A percentile compares a stretch with the other conserved stretches of the same genome.
Evolutionary conservation across 1,140 invertebrate genomes (phyloP).

Genomic region (Solenopsis fugax): DNA sequence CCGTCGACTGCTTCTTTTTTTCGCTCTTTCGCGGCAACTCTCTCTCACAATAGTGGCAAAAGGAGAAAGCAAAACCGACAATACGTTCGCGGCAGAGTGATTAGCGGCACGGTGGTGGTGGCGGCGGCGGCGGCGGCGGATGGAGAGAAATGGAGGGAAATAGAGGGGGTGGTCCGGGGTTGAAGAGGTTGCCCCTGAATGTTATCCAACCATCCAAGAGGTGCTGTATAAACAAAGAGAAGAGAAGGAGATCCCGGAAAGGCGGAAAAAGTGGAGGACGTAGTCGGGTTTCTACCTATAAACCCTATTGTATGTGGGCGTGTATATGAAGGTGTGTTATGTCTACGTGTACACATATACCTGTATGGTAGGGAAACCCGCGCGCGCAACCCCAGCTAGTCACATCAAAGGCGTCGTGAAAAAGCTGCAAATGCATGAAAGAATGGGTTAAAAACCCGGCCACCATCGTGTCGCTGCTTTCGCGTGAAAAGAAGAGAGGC

Average conservation of each 20-base stretch:
- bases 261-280: constrained; percentile 58
- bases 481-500: constrained; percentile 65
- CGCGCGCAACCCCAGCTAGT: constrained; percentile 60
- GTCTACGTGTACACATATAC: background rate
- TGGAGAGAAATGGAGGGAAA: background rate
- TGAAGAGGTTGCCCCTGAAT: constrained; percentile 66
- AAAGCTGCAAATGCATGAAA: constrained; percentile 77
- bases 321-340: constrained; percentile 15
- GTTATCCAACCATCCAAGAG: constrained; percentile 73
- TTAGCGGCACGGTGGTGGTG: constrained; percentile 66
- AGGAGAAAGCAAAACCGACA: constrained; percentile 67
- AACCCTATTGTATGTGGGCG: background rate
- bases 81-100: constrained; percentile 69
- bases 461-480: constrained; percentile 37
- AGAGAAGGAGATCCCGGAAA: constrained; percentile 58
- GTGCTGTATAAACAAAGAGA: constrained; percentile 76
- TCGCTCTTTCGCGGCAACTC: constrained; percentile 23
- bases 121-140: constrained; percentile 16
- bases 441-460: constrained; percentile 79
- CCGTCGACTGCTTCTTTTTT: constrained; percentile 41
- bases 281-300: constrained; percentile 10
- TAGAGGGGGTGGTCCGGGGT: constrained; percentile 5
- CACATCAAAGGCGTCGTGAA: constrained; percentile 74
- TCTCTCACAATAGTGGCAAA: constrained; percentile 37
- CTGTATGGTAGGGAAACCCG: constrained; percentile 40